Evolutionary conservation across 2,113 vertebrate genomes (phyloP).

Genomic region (Dendrocopos noguchii): DNA sequence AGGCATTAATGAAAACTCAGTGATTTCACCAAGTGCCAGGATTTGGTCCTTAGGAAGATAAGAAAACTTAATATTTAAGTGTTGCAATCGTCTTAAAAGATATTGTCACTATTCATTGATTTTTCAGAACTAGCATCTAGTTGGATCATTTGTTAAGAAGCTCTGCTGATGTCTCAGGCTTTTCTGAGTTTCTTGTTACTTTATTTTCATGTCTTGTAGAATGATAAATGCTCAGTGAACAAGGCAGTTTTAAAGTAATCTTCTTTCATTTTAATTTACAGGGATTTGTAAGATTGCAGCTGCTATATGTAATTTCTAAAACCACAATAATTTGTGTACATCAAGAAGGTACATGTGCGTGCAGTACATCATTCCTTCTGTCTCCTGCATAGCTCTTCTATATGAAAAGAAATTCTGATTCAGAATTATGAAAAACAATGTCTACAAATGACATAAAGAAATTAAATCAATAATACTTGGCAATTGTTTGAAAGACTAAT

Average conservation of each 20-base stretch:
- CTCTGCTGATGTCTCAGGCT: not conserved
- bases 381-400: conserved; percentile 11
- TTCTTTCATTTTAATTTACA: conserved; percentile 56
- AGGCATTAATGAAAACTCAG: not conserved
- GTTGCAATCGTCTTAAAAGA: conserved; percentile 17
- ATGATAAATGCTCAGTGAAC: conserved; percentile 33
- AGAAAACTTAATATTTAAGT: conserved; percentile 20
- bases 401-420: conserved; percentile 17
- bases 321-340: conserved; percentile 34
- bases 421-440: not conserved
- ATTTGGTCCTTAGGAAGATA: not conserved
- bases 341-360: conserved; percentile 10
- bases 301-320: conserved; percentile 33
- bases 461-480: conserved; percentile 35
- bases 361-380: conserved; percentile 3
- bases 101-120: not conserved
- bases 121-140: conserved; percentile 16
- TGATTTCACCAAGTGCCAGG: not conserved
- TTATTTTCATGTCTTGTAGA: conserved; percentile 18
- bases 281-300: conserved; percentile 43
- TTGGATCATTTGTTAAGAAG: conserved; percentile 8
- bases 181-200: conserved; percentile 6
- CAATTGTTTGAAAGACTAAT: conserved; percentile 6
- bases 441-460: not conserved
- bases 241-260: conserved; percentile 40